These are phyloP conservation scores for Beris chalybata DNA, from an alignment of 2,888 invertebrate species.

Conservation along the genomic window DNA sequence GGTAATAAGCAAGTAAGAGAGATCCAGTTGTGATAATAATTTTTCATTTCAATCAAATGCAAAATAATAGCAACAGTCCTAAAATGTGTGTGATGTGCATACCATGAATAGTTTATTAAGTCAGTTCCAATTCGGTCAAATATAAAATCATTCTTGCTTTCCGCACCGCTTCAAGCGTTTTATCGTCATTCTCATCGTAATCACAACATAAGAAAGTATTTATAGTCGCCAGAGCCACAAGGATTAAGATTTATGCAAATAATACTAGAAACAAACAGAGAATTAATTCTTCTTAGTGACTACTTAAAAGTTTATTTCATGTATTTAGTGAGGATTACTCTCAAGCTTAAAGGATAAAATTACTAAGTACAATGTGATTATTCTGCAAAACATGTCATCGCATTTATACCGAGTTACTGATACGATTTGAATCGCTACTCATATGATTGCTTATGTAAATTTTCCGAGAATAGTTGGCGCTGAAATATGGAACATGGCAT, in stretches of 20 bases:
- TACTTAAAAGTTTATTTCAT: slow-evolving; percentile 32
- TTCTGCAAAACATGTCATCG: not conserved
- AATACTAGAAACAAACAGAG: slow-evolving; percentile 29
- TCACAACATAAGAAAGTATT: slow-evolving; percentile 13
- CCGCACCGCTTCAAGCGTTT: too few relatives aligned
- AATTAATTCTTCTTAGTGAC: slow-evolving; percentile 31
- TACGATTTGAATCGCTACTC: slow-evolving; percentile 4
- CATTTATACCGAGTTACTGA: not conserved
- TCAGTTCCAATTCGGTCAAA: too few relatives aligned
- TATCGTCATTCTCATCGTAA: not conserved
- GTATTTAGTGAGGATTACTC: slow-evolving; percentile 23
- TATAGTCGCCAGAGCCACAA: slow-evolving; percentile 14
- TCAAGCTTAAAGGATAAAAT: slow-evolving; percentile 23
- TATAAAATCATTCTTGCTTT: too few relatives aligned
- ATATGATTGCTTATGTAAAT: slow-evolving; percentile 12
- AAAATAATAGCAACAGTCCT: too few relatives aligned
- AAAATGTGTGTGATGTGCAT: too few relatives aligned
- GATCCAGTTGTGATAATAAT: too few relatives aligned
- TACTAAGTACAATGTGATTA: slow-evolving; percentile 1
- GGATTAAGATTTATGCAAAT: slow-evolving; percentile 30
- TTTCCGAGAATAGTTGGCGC: not conserved
- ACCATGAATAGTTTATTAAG: too few relatives aligned
- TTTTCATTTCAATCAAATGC: too few relatives aligned
- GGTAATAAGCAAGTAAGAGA: too few relatives aligned
- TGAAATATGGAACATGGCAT: not conserved